Evolutionary conservation across 2,797 vertebrate genomes (phyloP).

Genomic region (Prionace glauca): DNA sequence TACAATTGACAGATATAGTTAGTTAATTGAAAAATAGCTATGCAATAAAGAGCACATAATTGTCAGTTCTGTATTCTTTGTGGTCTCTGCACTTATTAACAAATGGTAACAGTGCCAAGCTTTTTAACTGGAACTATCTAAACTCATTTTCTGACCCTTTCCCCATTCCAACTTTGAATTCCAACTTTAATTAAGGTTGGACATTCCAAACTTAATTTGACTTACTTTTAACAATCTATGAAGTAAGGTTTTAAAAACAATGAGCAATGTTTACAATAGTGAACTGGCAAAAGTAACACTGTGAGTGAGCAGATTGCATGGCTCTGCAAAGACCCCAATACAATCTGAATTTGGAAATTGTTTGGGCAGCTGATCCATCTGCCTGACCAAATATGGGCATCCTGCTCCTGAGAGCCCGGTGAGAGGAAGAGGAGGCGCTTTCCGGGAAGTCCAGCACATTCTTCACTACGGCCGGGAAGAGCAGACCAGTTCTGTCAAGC

Average conservation of each 20-base stretch:
- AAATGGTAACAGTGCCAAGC: not conserved
- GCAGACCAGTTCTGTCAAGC: not conserved
- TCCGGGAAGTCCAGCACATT: not conserved
- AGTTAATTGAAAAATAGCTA: not conserved
- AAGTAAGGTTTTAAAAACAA: not conserved
- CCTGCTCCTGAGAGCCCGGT: too few relatives aligned
- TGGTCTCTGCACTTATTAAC: not conserved
- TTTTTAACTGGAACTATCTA: not conserved
- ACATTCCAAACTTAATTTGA: not conserved
- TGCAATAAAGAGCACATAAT: not conserved
- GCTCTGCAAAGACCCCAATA: not conserved
- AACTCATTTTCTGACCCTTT: not conserved
- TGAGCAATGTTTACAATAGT: not conserved
- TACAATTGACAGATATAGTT: not conserved
- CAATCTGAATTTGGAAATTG: not conserved
- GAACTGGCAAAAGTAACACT: not conserved
- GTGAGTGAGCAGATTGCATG: not conserved
- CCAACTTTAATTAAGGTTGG: too few relatives aligned
- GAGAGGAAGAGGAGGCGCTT: not conserved
- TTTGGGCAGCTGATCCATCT: not conserved
- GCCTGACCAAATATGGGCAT: not conserved
- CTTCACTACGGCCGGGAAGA: not conserved
- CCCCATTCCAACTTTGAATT: not conserved
- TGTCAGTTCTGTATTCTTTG: not conserved
- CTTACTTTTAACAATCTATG: not conserved